phyloP scores from a whole-genome alignment of 1,140 invertebrate genomes.

The Listronotus bonariensis region DNA sequence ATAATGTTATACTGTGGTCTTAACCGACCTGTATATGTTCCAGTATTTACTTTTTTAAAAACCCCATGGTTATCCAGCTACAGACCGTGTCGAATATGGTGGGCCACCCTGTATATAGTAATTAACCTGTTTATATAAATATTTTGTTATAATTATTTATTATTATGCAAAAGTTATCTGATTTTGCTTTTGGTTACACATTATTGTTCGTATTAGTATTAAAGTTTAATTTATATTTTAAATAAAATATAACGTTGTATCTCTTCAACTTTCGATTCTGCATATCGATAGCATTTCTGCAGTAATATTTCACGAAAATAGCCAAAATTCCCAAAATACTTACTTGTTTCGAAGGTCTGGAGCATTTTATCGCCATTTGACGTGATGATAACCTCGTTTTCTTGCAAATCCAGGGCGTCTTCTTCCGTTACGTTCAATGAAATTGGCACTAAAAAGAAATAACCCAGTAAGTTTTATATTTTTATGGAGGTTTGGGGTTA shows the following conservation, averaged over 20 bases:
- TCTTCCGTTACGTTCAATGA: conserved; percentile 67
- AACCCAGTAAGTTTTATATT: neutral
- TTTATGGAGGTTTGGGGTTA: no score
- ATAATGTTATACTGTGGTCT: no score
- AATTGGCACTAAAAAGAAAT: conserved; percentile 56
- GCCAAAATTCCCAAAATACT: conserved; percentile 37
- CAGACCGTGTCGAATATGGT: no score
- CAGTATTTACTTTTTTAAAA: no score
- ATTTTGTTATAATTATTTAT: no score
- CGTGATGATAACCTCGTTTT: conserved; percentile 61
- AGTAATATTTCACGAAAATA: conserved; percentile 25
- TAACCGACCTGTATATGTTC: no score
- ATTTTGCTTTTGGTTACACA: no score
- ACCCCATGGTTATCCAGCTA: no score
- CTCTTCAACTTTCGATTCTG: conserved; percentile 15
- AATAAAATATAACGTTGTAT: conserved; percentile 11
- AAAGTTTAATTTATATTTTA: neutral
- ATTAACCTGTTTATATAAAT: no score
- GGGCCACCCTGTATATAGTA: no score
- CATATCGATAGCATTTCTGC: conserved; percentile 22
- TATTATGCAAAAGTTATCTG: no score
- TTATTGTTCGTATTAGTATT: no score
- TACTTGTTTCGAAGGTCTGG: conserved; percentile 65
- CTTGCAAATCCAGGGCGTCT: conserved; percentile 58
- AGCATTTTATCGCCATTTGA: conserved; percentile 62